Conservation (phyloP, 1,140 invertebrate genomes). For the Zeugodacus cucurbitae region DNA sequence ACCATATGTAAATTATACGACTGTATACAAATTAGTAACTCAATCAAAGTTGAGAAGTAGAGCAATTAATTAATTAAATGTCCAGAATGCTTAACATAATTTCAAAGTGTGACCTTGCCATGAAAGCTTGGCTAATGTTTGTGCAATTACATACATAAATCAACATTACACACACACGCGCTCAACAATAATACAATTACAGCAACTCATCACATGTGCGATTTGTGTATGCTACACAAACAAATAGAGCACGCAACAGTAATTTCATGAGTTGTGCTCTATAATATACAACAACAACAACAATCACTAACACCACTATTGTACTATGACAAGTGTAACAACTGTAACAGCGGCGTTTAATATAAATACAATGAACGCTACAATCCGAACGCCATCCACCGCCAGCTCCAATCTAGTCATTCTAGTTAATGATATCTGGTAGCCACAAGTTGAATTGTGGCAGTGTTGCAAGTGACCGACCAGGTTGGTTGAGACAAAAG, state of each 20-base stretch:
- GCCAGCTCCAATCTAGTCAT: not conserved
- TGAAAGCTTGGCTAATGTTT: not conserved
- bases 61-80: constrained; percentile 8
- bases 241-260: not conserved
- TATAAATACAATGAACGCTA: not conserved
- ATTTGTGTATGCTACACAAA: not conserved
- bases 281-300: not conserved
- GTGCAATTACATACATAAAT: not conserved
- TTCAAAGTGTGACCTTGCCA: not conserved
- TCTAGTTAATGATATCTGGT: not conserved
- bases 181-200: not conserved
- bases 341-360: not conserved
- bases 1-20: not conserved
- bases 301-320: too few species aligned
- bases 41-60: not conserved
- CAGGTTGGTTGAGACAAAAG: not conserved
- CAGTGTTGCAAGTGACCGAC: not conserved
- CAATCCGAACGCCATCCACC: not conserved
- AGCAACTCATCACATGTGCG: not conserved
- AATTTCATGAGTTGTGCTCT: not conserved
- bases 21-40: not conserved
- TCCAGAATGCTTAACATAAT: not conserved
- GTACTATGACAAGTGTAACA: not conserved
- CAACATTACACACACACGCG: not conserved
- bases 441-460: not conserved